Base-by-base conservation (phyloP, 1,140 invertebrate genomes). In the Musca domestica region DNA sequence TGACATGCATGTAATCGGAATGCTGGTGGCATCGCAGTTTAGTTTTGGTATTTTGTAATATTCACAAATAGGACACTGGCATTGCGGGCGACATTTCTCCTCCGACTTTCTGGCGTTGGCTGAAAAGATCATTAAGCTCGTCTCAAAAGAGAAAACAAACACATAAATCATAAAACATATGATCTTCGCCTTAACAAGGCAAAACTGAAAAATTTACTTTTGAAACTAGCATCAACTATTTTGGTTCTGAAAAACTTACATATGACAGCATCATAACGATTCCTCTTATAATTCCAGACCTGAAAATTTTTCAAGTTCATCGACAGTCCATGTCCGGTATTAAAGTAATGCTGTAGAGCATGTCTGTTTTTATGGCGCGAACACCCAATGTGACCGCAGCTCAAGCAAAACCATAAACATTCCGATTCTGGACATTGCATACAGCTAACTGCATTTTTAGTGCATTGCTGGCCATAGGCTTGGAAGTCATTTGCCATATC, bases 321-420 rank as follows among this genome's bases (percentile, higher is more conserved):
- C 2, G 27, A 27, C n/a, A 17, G 12, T 34, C 19, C 12, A 61
- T 61, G 56, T 14, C 19, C 34, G 15, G 56, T 34, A 1, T 19
- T 17, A 1, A 2, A 0, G 34, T 41, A 61, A 61, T 61, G 56
- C 19, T 34, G 27, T 15, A 61, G 41, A 2, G 56, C 56, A 20
- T 61, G 56, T 9, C 9, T 17, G 12, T 61, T n/a, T 10, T 19
- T 12, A 2, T 9, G 15, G 2, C 17, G 27, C 9, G 27, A 27
- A 30, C 56, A 61, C 2, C 56, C 56, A 41, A 61, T 30, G 20
- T 61, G 56, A 19, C 6, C 56, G 41, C 56, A 61, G 19, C 19
- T 19, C 9, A 61, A 9, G 20, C 56, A 61, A 41, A 61, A 22
- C 56, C 56, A 61, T 10, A 41, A 12, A 0, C 10, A 61, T 9